These are phyloP conservation scores for Sussaba pulchella DNA, from an alignment of 2,888 invertebrate genomes.

Conservation along the genomic window DNA sequence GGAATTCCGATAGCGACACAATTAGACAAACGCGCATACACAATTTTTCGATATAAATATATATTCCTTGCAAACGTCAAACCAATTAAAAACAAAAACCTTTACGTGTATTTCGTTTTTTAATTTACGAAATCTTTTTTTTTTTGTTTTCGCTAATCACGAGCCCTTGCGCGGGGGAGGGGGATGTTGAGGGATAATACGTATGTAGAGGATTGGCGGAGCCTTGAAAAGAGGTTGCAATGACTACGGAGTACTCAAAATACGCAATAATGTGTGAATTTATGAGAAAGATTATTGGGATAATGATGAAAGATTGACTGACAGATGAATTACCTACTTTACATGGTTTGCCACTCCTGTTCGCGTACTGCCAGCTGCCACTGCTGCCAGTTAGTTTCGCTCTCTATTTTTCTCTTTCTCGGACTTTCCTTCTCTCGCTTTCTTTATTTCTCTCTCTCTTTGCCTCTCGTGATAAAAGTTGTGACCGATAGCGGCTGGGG, in stretches of 20 bases:
- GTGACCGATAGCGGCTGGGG: too few species aligned
- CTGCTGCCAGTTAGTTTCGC: constrained; percentile 69
- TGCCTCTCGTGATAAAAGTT: too few species aligned
- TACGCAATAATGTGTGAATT: too few species aligned
- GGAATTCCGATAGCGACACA: neutral
- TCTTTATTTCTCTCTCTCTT: too few species aligned
- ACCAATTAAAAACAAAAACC: constrained; percentile 20
- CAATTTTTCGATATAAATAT: constrained; percentile 4
- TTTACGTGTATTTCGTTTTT: neutral
- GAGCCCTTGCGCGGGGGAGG: too few species aligned
- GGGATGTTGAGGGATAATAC: too few species aligned
- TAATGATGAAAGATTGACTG: neutral
- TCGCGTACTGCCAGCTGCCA: constrained; percentile 72
- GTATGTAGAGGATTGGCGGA: too few species aligned
- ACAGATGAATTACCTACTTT: constrained; percentile 70
- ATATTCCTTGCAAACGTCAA: constrained; percentile 63
- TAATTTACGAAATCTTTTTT: neutral
- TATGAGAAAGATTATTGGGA: neutral
- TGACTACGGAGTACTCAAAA: too few species aligned
- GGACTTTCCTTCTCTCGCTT: neutral
- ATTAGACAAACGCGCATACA: constrained; percentile 3
- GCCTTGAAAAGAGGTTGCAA: too few species aligned
- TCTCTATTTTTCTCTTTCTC: neutral
- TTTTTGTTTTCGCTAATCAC: neutral
- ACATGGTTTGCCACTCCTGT: constrained; percentile 77